Conservation (phyloP, 2,113 vertebrate genomes). For the Burhinus oedicnemus region DNA sequence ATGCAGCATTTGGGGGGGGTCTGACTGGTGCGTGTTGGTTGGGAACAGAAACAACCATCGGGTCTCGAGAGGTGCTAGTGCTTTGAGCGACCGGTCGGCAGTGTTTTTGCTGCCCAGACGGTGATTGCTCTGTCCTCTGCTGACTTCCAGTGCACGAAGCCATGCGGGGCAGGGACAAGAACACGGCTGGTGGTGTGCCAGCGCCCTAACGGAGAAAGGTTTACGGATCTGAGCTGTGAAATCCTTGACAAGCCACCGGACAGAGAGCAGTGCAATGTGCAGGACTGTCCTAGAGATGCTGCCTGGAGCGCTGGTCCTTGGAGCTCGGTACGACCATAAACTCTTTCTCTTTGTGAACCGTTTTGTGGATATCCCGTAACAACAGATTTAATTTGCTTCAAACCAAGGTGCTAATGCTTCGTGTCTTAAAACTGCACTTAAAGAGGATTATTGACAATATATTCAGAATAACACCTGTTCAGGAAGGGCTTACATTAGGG, state of each 20-base stretch:
- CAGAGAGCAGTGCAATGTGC: conserved; percentile 95
- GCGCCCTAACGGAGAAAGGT: conserved; percentile 89
- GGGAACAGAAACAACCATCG: not conserved
- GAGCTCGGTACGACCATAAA: conserved; percentile 97
- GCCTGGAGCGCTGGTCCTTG: conserved; percentile 93
- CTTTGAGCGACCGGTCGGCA: rapidly evolving
- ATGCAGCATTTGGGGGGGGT: rapidly evolving
- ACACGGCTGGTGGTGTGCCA: conserved; percentile 95
- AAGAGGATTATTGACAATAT: conserved; percentile 46
- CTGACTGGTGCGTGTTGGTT: not conserved
- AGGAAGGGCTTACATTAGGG: conserved; percentile 57
- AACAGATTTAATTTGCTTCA: conserved; percentile 50
- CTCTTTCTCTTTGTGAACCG: conserved; percentile 68
- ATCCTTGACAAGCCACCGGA: conserved; percentile 96
- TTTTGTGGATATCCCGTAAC: conserved; percentile 63
- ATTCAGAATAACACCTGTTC: conserved; percentile 51
- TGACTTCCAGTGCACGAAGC: conserved; percentile 87
- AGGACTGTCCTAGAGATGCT: conserved; percentile 86
- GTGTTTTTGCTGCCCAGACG: not conserved
- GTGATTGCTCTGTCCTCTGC: conserved; percentile 11
- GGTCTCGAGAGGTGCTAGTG: not conserved
- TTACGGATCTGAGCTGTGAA: conserved; percentile 96
- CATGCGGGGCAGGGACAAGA: conserved; percentile 89
- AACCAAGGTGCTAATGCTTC: conserved; percentile 64
- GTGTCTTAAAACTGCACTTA: conserved; percentile 66